Percentiles rank a stretch among this genome's conserved stretches.
Conservation (phyloP, 2,888 invertebrate species). For the Acrocera orbiculus region DNA sequence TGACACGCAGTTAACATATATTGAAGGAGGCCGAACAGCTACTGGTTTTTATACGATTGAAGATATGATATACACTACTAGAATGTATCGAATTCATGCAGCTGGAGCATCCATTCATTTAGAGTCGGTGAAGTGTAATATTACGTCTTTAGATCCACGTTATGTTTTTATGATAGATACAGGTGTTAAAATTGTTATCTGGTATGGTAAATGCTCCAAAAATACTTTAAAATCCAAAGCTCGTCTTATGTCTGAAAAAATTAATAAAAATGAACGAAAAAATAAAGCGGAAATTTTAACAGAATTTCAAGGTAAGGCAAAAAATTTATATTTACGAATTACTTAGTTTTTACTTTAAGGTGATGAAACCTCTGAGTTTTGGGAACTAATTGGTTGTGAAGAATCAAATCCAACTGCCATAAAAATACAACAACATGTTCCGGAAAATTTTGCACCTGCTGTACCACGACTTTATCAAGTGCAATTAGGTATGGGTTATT, state of each 20-base stretch:
- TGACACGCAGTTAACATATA: slow-evolving; percentile 78
- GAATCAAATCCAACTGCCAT: slow-evolving; percentile 26
- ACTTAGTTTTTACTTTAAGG: slow-evolving; percentile 19
- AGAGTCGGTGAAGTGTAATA: slow-evolving; percentile 62
- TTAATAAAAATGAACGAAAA: slow-evolving; percentile 96
- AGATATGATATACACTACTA: slow-evolving; percentile 66
- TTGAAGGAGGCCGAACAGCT: slow-evolving; percentile 93
- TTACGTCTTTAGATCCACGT: slow-evolving; percentile 67
- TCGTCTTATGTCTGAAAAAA: slow-evolving; percentile 82
- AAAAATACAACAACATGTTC: slow-evolving; percentile 27
- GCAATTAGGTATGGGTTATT: slow-evolving; percentile 93
- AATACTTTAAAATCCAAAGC: slow-evolving; percentile 69
- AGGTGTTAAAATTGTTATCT: slow-evolving; percentile 71
- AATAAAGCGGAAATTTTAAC: slow-evolving; percentile 80
- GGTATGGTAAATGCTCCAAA: slow-evolving; percentile 63
- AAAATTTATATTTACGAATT: not conserved
- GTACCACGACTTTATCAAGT: slow-evolving; percentile 78
- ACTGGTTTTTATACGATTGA: slow-evolving; percentile 96
- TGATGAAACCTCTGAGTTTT: slow-evolving; percentile 70
- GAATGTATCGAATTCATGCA: slow-evolving; percentile 77
- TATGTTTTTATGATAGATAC: slow-evolving; percentile 85
- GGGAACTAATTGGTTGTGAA: slow-evolving; percentile 45
- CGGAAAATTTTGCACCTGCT: slow-evolving; percentile 20
- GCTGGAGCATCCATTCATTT: slow-evolving; percentile 75
- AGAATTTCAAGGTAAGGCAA: slow-evolving; percentile 43